Conservation (phyloP, 2,888 invertebrate species). For the Parasteatoda lunata region DNA sequence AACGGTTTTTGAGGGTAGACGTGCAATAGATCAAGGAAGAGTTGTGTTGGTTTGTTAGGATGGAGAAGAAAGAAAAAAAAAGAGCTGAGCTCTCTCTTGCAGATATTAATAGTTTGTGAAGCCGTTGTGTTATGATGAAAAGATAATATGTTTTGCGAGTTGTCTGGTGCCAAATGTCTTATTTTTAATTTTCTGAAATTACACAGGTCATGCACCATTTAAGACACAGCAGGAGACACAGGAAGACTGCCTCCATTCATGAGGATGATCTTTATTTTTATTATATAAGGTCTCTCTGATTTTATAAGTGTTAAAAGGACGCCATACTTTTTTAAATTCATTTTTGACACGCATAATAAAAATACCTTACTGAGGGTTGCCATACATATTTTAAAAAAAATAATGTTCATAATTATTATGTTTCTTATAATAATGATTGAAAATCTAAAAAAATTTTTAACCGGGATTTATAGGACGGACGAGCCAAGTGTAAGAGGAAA, state of each 20-base stretch:
- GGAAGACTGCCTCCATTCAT: no score
- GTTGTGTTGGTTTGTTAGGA: slow-evolving; percentile 2
- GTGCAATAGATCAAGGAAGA: neutral
- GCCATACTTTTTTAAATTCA: no score
- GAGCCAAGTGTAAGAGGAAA: slow-evolving; percentile 85
- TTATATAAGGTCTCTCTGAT: no score
- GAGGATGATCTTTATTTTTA: no score
- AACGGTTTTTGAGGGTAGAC: neutral
- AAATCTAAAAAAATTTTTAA: no score
- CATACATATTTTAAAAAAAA: no score
- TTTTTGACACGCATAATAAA: no score
- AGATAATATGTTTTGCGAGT: neutral
- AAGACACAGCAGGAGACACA: neutral
- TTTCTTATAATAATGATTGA: no score
- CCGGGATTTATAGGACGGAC: slow-evolving; percentile 81
- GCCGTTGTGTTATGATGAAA: slow-evolving; percentile 1
- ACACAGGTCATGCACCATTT: neutral
- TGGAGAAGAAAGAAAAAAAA: neutral
- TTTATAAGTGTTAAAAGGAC: no score
- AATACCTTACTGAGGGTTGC: neutral
- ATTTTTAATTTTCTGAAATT: neutral
- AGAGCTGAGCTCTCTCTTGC: neutral
- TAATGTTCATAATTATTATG: no score
- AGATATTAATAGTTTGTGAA: slow-evolving; percentile 2
- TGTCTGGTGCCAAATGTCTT: slow-evolving; percentile 1